Evolutionary conservation across 2,888 invertebrate genomes (phyloP).

Genomic region (Marasmarcha lunaedactyla): DNA sequence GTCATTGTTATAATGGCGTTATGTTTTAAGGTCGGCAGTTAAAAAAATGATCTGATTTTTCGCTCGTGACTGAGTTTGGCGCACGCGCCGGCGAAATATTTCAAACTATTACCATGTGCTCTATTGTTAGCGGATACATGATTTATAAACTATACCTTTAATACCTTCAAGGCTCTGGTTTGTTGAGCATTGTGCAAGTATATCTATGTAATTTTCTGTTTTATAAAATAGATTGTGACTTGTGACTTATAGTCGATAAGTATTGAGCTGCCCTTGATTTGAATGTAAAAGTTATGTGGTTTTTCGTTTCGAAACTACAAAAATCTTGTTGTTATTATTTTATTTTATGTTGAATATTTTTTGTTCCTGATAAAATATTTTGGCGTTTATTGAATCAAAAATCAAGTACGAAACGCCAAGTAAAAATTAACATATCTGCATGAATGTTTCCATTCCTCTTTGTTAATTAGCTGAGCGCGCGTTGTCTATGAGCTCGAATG

Average conservation of each 20-base stretch:
- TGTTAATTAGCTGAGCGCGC: not conserved
- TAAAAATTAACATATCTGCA: too few species aligned
- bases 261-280: conserved; percentile 6
- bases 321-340: too few species aligned
- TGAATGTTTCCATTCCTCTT: not conserved
- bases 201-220: conserved; percentile 14
- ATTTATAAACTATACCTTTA: conserved; percentile 41
- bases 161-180: conserved; percentile 40
- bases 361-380: too few species aligned
- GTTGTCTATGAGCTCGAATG: too few species aligned
- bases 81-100: conserved; percentile 57
- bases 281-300: conserved; percentile 1
- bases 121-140: conserved; percentile 52
- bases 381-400: too few species aligned
- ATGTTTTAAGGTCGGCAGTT: conserved; percentile 36
- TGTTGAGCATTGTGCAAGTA: conserved; percentile 24
- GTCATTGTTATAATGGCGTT: conserved; percentile 16
- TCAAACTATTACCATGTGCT: conserved; percentile 39
- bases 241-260: conserved; percentile 5
- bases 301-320: not conserved
- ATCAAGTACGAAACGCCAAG: too few species aligned
- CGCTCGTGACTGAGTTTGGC: conserved; percentile 52
- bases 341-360: too few species aligned
- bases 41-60: conserved; percentile 46
- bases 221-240: too few species aligned